Conservation (phyloP, 30 jellyfish, hydroid and myxozoan genomes). For the Mastigias papua region DNA sequence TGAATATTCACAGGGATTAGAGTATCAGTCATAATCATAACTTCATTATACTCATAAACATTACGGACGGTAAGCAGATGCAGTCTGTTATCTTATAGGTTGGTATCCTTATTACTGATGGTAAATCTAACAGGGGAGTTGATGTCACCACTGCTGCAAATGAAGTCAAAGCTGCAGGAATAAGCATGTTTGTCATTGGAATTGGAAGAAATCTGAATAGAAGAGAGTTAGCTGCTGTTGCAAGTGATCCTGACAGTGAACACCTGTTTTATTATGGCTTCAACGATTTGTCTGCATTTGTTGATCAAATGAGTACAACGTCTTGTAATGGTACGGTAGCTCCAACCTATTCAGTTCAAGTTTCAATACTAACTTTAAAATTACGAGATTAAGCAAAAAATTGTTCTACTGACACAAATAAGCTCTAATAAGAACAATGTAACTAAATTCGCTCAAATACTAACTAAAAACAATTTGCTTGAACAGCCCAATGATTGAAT, state of each 20-base stretch:
- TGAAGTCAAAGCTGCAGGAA: constrained; percentile 81
- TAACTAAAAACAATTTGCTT: too few relatives aligned
- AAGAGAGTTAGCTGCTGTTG: constrained; percentile 81
- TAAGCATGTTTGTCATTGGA: constrained; percentile 96
- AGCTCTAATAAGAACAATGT: too few relatives aligned
- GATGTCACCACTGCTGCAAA: constrained; percentile 79
- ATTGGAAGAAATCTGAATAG: constrained; percentile 68
- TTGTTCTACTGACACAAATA: too few relatives aligned
- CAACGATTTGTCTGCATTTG: constrained; percentile 89
- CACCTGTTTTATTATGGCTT: constrained; percentile 80
- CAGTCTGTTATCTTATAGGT: constrained; percentile 44
- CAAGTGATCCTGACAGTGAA: constrained; percentile 84
- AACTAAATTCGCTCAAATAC: too few relatives aligned
- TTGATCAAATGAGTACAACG: constrained; percentile 93
- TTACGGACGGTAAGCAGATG: too few relatives aligned
- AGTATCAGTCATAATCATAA: too few relatives aligned
- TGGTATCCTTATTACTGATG: constrained; percentile 95
- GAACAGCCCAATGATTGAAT: too few relatives aligned
- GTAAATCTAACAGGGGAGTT: constrained; percentile 77
- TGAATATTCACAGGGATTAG: too few relatives aligned
- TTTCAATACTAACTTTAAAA: too few relatives aligned
- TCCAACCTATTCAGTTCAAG: neutral
- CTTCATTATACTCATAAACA: too few relatives aligned
- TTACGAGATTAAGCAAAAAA: too few relatives aligned
- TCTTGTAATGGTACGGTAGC: constrained; percentile 92